phyloP scores from a whole-genome alignment of 30 jellyfish, hydroid and myxozoan species.

The Aurelia coerulea region DNA sequence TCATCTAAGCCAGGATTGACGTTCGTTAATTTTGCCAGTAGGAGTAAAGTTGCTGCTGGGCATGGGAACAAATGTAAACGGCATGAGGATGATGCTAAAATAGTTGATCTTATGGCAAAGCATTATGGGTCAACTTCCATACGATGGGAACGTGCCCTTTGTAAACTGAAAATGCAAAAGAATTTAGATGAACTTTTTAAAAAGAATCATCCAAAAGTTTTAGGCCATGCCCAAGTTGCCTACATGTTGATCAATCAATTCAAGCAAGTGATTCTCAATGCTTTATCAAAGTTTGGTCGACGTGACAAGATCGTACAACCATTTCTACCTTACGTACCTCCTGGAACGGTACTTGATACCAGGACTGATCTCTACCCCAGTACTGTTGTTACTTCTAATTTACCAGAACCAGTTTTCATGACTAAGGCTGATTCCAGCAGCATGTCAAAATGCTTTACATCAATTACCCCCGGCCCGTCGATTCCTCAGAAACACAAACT shows the following conservation, averaged over 20 bases:
- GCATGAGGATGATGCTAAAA: conserved; percentile 53
- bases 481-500: conserved; percentile 66
- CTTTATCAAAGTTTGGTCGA: not conserved
- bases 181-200: conserved; percentile 30
- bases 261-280: conserved; percentile 24
- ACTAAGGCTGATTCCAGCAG: conserved; percentile 13
- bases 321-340: not conserved
- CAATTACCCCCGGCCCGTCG: conserved; percentile 69
- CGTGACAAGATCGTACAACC: not conserved
- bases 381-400: not conserved
- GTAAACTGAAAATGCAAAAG: conserved; percentile 11
- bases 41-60: conserved; percentile 16
- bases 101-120: conserved; percentile 51
- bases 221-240: conserved; percentile 96
- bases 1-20: conserved; percentile 63
- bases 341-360: not conserved
- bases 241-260: conserved; percentile 59
- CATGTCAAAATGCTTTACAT: conserved; percentile 69
- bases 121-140: conserved; percentile 51
- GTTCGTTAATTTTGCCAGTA: conserved; percentile 66
- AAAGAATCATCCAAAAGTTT: conserved; percentile 85
- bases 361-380: not conserved
- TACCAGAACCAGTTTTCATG: conserved; percentile 58
- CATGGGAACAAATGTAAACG: conserved; percentile 37
- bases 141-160: conserved; percentile 52